A percentile compares a stretch with the other conserved stretches of the same genome.
Evolutionary conservation across 2,888 invertebrate genomes (phyloP).

Genomic region (Ligdia adustata): DNA sequence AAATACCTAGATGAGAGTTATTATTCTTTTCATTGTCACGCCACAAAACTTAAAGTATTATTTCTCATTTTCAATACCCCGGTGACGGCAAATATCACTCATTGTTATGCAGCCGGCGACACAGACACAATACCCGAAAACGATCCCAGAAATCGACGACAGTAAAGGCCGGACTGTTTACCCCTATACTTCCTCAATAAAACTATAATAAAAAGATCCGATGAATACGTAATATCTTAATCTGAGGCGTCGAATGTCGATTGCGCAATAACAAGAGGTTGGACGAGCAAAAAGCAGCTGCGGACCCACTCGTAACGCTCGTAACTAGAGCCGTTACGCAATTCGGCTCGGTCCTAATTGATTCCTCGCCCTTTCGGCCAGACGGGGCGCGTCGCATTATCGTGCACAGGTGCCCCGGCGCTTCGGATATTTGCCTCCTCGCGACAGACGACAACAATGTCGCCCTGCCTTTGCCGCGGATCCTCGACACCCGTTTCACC

Average conservation of each 20-base stretch:
- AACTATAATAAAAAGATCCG: slow-evolving; percentile 60
- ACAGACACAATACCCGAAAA: slow-evolving; percentile 26
- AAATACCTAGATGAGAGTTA: slow-evolving; percentile 7
- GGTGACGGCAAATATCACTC: neutral
- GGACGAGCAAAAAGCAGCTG: slow-evolving; percentile 81
- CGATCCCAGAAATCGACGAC: slow-evolving; percentile 27
- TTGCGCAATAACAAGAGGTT: slow-evolving; percentile 79
- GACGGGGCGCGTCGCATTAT: slow-evolving; percentile 80
- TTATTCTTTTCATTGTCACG: slow-evolving; percentile 1
- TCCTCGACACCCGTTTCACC: slow-evolving; percentile 65
- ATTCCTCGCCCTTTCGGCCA: slow-evolving; percentile 80
- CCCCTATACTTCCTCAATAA: slow-evolving; percentile 45
- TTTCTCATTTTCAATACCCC: slow-evolving; percentile 3
- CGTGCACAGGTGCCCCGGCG: slow-evolving; percentile 77
- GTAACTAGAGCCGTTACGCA: slow-evolving; percentile 80
- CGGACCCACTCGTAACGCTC: slow-evolving; percentile 72
- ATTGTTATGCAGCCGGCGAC: slow-evolving; percentile 14
- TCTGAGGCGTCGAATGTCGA: slow-evolving; percentile 75
- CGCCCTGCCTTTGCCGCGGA: slow-evolving; percentile 63
- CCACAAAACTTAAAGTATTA: slow-evolving; percentile 1
- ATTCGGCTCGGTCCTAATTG: slow-evolving; percentile 81
- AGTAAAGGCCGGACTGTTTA: slow-evolving; percentile 39
- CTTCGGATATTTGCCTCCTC: slow-evolving; percentile 71
- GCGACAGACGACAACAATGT: slow-evolving; percentile 67
- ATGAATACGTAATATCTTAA: slow-evolving; percentile 78